Percentiles rank a stretch among this genome's conserved stretches.
phyloP scores from a whole-genome alignment of 2,113 vertebrate species.

The Trochalopteron elliotii region DNA sequence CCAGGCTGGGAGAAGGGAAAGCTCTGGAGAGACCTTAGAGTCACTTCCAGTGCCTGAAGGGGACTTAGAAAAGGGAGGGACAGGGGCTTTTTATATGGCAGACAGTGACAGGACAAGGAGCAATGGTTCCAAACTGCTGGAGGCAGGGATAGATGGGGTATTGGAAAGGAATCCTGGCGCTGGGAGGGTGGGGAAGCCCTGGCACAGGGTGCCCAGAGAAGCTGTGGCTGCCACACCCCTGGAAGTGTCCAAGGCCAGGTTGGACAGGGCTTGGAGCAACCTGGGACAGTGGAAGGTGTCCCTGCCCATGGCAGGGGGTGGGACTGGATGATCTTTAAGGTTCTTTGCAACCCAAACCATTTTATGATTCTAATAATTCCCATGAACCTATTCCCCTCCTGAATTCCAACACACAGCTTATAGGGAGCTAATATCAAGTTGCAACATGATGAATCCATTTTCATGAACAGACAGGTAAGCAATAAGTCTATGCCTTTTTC shows the following conservation, averaged over 20 bases:
- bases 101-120: background rate
- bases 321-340: background rate
- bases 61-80: background rate
- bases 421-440: background rate
- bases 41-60: background rate
- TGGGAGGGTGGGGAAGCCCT: background rate
- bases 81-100: background rate
- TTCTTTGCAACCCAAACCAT: background rate
- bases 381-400: background rate
- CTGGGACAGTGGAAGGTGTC: background rate
- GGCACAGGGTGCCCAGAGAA: background rate
- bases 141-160: background rate
- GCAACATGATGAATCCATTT: background rate
- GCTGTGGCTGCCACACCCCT: background rate
- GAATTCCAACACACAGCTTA: background rate
- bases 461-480: background rate
- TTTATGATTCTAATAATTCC: background rate
- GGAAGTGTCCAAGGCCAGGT: rapidly evolving
- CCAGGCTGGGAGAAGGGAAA: background rate
- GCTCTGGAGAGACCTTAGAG: background rate
- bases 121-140: background rate
- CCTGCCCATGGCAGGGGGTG: background rate
- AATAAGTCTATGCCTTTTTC: background rate
- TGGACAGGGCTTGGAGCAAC: rapidly evolving
- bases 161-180: background rate